These are phyloP conservation scores for Drosophila athabasca DNA, from an alignment of 1,140 invertebrate species.

Conservation along the genomic window DNA sequence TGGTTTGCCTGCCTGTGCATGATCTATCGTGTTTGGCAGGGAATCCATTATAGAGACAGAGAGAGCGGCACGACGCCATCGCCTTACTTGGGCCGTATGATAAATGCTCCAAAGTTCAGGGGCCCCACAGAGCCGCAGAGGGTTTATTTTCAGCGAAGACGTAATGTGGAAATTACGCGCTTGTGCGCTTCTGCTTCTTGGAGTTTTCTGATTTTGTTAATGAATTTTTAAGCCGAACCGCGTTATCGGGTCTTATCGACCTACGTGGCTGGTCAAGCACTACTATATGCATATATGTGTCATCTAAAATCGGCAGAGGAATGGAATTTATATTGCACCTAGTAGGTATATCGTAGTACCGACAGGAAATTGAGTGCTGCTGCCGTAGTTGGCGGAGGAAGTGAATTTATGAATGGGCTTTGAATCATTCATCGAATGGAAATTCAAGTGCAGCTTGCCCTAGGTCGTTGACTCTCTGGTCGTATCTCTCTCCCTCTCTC, in stretches of 20 bases:
- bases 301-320: slow-evolving; percentile 39
- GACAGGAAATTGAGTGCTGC: slow-evolving; percentile 43
- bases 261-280: slow-evolving; percentile 23
- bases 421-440: slow-evolving; percentile 40
- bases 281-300: slow-evolving; percentile 46
- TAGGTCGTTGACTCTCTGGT: slow-evolving; percentile 57
- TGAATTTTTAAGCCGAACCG: slow-evolving; percentile 55
- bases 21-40: slow-evolving; percentile 45
- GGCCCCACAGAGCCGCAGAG: slow-evolving; percentile 4
- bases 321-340: slow-evolving; percentile 68
- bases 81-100: slow-evolving; percentile 41
- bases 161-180: slow-evolving; percentile 52
- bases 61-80: slow-evolving; percentile 35
- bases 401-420: slow-evolving; percentile 63
- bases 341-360: slow-evolving; percentile 2
- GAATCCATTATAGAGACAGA: slow-evolving; percentile 23
- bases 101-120: slow-evolving; percentile 69
- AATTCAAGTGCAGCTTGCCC: slow-evolving; percentile 31
- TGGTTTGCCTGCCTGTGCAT: slow-evolving; percentile 15
- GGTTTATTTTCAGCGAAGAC: slow-evolving; percentile 59
- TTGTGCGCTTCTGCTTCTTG: slow-evolving; percentile 1
- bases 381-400: slow-evolving; percentile 21
- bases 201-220: slow-evolving; percentile 22
- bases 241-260: slow-evolving; percentile 40
- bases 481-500: not conserved